Conservation (phyloP, 37 sponge, comb jelly and placozoan genomes). For the Axinella damicornis region DNA sequence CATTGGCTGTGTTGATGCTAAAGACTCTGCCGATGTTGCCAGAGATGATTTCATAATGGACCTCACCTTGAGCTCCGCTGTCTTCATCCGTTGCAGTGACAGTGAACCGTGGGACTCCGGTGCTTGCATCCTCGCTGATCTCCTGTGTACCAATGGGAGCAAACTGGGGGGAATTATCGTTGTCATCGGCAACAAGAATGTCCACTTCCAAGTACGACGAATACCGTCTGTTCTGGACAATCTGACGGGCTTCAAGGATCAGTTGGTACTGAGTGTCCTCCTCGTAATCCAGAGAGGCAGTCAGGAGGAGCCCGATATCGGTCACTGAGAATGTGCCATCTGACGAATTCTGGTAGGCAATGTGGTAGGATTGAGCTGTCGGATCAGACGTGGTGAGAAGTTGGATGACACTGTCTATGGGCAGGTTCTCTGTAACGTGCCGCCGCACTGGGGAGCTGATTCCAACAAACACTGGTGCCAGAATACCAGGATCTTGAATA, state of each 20-base stretch:
- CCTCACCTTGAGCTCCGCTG: constrained; percentile 38
- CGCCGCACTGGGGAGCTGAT: background rate
- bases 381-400: too few species aligned
- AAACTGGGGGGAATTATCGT: constrained; percentile 41
- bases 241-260: constrained; percentile 38
- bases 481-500: background rate
- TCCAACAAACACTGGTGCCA: constrained; percentile 1
- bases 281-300: constrained; percentile 45
- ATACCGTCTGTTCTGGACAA: background rate
- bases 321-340: constrained; percentile 22
- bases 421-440: too few species aligned
- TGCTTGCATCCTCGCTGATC: constrained; percentile 10
- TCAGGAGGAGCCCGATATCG: constrained; percentile 10
- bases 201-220: constrained; percentile 43
- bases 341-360: constrained; percentile 10
- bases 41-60: constrained; percentile 44
- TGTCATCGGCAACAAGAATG: constrained; percentile 44
- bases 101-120: constrained; percentile 14
- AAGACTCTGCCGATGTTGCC: constrained; percentile 30
- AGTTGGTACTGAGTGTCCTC: constrained; percentile 29
- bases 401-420: too few species aligned
- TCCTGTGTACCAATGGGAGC: background rate
- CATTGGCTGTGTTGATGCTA: constrained; percentile 43
- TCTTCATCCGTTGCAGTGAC: constrained; percentile 70
- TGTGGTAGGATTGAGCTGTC: constrained; percentile 20